phyloP scores from a whole-genome alignment of 2,113 vertebrate genomes.

The Cervus canadensis region DNA sequence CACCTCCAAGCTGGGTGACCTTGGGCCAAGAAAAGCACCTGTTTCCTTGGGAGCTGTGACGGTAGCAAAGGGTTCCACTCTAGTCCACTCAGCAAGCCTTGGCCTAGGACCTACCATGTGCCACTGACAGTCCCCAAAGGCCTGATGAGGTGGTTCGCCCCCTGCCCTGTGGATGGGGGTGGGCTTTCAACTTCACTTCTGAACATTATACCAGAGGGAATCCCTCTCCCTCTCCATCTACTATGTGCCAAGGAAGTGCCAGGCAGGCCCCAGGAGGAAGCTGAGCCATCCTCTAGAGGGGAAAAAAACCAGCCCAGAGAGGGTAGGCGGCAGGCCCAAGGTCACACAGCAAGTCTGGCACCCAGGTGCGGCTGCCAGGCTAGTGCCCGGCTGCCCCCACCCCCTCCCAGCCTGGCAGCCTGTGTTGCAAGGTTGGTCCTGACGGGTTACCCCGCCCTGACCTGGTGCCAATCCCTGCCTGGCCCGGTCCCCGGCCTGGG shows the following conservation, averaged over 20 bases:
- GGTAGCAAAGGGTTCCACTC: background rate
- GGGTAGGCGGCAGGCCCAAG: background rate
- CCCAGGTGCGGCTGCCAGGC: constrained; percentile 34
- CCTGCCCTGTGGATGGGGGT: background rate
- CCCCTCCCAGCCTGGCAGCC: constrained; percentile 27
- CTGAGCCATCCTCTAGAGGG: background rate
- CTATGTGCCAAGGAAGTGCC: background rate
- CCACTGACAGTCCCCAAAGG: background rate
- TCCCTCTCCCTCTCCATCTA: background rate
- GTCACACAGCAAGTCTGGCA: constrained; percentile 41
- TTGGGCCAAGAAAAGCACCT: background rate
- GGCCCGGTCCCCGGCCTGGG: constrained; percentile 61
- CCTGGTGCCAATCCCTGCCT: constrained; percentile 74
- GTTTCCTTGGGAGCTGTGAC: background rate
- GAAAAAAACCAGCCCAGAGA: constrained; percentile 7
- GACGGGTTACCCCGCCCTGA: constrained; percentile 75
- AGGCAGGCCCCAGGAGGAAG: background rate
- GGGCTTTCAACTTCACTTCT: background rate
- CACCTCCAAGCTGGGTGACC: background rate
- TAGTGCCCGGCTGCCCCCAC: background rate
- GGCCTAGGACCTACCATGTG: background rate
- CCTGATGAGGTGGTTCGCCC: fast-evolving
- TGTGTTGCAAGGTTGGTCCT: constrained; percentile 74
- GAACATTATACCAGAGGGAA: background rate
- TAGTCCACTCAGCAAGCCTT: background rate